A percentile compares a stretch with the other conserved stretches of the same genome.
phyloP scores from a whole-genome alignment of 2,797 vertebrate genomes.

The Melanotaenia boesemani region DNA sequence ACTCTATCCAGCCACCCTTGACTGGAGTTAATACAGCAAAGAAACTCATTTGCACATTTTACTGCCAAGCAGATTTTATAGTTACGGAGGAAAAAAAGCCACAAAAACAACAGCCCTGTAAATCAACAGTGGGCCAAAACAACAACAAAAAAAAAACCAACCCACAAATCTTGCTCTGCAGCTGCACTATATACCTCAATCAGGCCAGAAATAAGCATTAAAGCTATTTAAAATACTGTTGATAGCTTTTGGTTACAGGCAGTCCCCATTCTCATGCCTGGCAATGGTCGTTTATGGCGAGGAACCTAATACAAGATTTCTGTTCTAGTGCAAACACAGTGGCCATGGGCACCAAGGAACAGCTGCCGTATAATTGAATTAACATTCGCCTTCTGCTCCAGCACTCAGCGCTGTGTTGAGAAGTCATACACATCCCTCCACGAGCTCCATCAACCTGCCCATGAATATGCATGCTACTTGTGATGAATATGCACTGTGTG shows the following conservation, averaged over 20 bases:
- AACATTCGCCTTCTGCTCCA: slow-evolving; percentile 84
- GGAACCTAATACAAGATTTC: slow-evolving; percentile 81
- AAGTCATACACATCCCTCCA: slow-evolving; percentile 78
- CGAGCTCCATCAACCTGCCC: slow-evolving; percentile 78
- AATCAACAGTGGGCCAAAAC: slow-evolving; percentile 64
- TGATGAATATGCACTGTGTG: slow-evolving; percentile 70
- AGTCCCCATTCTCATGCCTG: slow-evolving; percentile 70
- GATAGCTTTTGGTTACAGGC: slow-evolving; percentile 78
- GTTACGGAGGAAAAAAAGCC: slow-evolving; percentile 30
- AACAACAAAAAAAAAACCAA: slow-evolving; percentile 40
- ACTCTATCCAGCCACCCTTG: slow-evolving; percentile 43
- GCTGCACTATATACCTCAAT: slow-evolving; percentile 52
- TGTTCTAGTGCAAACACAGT: slow-evolving; percentile 81
- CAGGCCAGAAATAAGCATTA: slow-evolving; percentile 67
- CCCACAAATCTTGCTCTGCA: slow-evolving; percentile 62
- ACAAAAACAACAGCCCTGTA: slow-evolving; percentile 55
- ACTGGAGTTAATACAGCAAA: slow-evolving; percentile 58
- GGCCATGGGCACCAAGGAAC: slow-evolving; percentile 81
- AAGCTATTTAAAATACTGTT: slow-evolving; percentile 75
- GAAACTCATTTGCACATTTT: slow-evolving; percentile 67
- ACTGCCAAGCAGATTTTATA: slow-evolving; percentile 63
- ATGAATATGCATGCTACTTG: slow-evolving; percentile 79
- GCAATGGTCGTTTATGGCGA: slow-evolving; percentile 76
- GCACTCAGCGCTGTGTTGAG: slow-evolving; percentile 75
- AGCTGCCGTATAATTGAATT: slow-evolving; percentile 87